These are phyloP conservation scores for Sesamia inferens DNA, from an alignment of 2,888 invertebrate species.

Conservation along the genomic window DNA sequence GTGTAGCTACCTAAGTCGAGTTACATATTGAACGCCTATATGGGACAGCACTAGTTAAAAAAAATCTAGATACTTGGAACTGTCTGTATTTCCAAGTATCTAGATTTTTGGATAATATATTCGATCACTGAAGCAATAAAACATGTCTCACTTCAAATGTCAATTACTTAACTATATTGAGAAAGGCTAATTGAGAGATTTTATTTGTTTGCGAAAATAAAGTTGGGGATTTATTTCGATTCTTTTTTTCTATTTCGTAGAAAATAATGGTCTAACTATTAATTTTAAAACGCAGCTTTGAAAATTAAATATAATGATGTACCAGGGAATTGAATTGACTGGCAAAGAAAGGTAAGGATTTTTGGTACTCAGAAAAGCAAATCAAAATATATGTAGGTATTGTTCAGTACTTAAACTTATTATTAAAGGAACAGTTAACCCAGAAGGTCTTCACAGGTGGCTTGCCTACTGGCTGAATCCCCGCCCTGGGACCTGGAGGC, in stretches of 20 bases:
- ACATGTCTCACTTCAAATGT: constrained; percentile 20
- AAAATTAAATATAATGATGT: no score
- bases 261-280: neutral
- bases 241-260: neutral
- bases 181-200: neutral
- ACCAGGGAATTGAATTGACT: neutral
- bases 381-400: no score
- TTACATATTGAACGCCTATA: neutral
- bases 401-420: no score
- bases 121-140: constrained; percentile 21
- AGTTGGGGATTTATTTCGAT: neutral
- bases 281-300: neutral
- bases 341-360: neutral
- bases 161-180: constrained; percentile 20
- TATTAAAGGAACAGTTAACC: no score
- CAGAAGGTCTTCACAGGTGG: no score
- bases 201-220: constrained; percentile 15
- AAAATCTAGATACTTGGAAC: no score
- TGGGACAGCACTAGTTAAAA: neutral
- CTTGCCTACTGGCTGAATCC: no score
- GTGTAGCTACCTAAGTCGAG: neutral
- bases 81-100: no score
- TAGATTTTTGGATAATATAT: neutral
- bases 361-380: no score
- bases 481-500: no score